These are phyloP conservation scores for Acanthiza pusilla DNA, from an alignment of 2,797 vertebrate genomes.

Conservation along the genomic window DNA sequence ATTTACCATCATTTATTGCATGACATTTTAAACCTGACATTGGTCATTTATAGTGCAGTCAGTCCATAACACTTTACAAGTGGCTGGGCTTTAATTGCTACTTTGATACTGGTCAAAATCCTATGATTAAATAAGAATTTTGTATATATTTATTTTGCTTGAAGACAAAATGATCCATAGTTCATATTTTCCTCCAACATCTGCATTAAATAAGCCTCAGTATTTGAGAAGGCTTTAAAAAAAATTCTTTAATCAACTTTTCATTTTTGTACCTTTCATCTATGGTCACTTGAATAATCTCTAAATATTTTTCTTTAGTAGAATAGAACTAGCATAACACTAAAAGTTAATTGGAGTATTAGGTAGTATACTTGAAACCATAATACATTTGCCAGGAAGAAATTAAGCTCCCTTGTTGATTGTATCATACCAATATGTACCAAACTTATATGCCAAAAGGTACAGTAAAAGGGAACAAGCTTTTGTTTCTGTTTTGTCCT, in stretches of 20 bases:
- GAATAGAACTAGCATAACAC: conserved; percentile 71
- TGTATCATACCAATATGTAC: conserved; percentile 14
- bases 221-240: conserved; percentile 15
- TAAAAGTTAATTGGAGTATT: conserved; percentile 71
- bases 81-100: conserved; percentile 64
- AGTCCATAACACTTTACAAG: conserved; percentile 60
- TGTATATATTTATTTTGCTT: conserved; percentile 33
- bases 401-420: conserved; percentile 16
- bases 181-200: conserved; percentile 17
- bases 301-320: conserved; percentile 73
- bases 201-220: conserved; percentile 33
- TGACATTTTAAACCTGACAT: conserved; percentile 52
- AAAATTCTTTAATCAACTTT: not conserved
- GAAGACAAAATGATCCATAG: conserved; percentile 36
- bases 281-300: conserved; percentile 58
- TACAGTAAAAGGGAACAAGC: conserved; percentile 27
- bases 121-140: conserved; percentile 48
- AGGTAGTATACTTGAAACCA: conserved; percentile 71
- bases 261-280: conserved; percentile 54
- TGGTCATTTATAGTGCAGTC: conserved; percentile 51
- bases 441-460: conserved; percentile 36
- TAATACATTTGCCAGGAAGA: conserved; percentile 18
- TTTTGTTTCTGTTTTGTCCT: conserved; percentile 11
- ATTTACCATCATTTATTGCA: conserved; percentile 71
- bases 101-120: conserved; percentile 59